Evolutionary conservation across 2,113 vertebrate species (phyloP).

Genomic region (Lepidothrix coronata): DNA sequence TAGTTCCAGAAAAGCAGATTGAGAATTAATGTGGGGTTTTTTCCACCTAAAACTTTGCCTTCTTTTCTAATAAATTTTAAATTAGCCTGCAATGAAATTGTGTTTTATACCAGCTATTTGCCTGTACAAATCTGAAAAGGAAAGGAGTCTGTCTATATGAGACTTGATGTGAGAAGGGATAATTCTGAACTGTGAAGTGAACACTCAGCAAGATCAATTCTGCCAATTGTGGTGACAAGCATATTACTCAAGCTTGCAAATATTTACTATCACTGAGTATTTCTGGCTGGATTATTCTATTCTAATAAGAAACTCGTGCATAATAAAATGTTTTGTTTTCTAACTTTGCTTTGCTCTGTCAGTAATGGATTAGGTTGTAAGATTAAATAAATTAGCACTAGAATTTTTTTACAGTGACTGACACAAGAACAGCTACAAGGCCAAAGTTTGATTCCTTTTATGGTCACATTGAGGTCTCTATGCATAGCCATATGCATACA

Average conservation of each 20-base stretch:
- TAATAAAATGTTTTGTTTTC: not conserved
- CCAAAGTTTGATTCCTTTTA: not conserved
- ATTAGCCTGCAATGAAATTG: constrained; percentile 19
- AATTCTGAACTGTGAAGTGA: constrained; percentile 31
- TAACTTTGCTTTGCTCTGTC: not conserved
- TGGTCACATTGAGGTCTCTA: not conserved
- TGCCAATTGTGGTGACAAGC: constrained; percentile 5
- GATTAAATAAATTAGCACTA: not conserved
- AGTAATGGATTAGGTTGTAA: not conserved
- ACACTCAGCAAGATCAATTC: constrained; percentile 22
- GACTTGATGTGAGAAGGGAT: not conserved
- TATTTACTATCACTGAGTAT: not conserved
- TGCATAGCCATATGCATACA: not conserved
- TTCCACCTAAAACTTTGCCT: not conserved
- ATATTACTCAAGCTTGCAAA: not conserved
- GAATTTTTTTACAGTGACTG: not conserved
- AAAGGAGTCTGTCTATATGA: not conserved
- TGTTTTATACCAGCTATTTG: not conserved
- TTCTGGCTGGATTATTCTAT: constrained; percentile 2
- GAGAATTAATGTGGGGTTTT: not conserved
- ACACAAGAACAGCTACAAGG: not conserved
- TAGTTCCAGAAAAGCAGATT: constrained; percentile 27
- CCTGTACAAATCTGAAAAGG: not conserved
- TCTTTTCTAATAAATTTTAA: constrained; percentile 45
- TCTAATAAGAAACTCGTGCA: not conserved